phyloP scores from a whole-genome alignment of 2,113 vertebrate species.

The Solea solea region DNA sequence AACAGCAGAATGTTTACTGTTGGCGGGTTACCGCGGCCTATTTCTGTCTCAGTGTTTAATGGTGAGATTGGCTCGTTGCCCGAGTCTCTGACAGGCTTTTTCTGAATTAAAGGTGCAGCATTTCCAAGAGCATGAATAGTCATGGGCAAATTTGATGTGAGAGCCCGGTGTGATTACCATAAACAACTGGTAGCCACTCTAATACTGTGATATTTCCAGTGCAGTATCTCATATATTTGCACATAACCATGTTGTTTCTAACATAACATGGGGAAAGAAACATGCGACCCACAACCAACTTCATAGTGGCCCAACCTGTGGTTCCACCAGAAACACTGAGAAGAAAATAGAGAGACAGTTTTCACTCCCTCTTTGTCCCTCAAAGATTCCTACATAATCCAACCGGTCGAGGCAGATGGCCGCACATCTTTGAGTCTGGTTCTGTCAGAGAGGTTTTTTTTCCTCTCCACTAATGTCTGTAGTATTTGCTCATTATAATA shows the following conservation, averaged over 20 bases:
- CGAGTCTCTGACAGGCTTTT: constrained; percentile 34
- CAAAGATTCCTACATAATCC: too few relatives aligned
- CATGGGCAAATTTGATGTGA: constrained; percentile 62
- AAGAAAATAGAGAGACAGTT: too few relatives aligned
- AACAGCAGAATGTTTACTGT: constrained; percentile 74
- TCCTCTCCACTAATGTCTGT: too few relatives aligned
- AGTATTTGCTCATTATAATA: too few relatives aligned
- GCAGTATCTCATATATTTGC: constrained; percentile 9
- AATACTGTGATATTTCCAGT: constrained; percentile 15
- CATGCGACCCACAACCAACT: too few relatives aligned
- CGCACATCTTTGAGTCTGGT: too few relatives aligned
- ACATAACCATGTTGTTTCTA: background rate
- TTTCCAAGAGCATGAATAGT: constrained; percentile 55
- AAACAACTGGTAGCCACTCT: constrained; percentile 39
- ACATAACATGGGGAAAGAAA: too few relatives aligned
- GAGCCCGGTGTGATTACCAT: constrained; percentile 56
- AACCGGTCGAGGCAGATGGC: too few relatives aligned
- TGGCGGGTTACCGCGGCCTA: constrained; percentile 67
- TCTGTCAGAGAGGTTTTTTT: too few relatives aligned
- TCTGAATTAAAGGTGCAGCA: constrained; percentile 57
- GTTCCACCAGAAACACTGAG: too few relatives aligned
- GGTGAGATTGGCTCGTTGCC: constrained; percentile 62
- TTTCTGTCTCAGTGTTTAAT: constrained; percentile 74
- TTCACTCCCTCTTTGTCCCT: too few relatives aligned
- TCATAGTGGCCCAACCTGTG: too few relatives aligned